Evolutionary conservation across 2,113 vertebrate species (phyloP).

Genomic region (Nestor notabilis): DNA sequence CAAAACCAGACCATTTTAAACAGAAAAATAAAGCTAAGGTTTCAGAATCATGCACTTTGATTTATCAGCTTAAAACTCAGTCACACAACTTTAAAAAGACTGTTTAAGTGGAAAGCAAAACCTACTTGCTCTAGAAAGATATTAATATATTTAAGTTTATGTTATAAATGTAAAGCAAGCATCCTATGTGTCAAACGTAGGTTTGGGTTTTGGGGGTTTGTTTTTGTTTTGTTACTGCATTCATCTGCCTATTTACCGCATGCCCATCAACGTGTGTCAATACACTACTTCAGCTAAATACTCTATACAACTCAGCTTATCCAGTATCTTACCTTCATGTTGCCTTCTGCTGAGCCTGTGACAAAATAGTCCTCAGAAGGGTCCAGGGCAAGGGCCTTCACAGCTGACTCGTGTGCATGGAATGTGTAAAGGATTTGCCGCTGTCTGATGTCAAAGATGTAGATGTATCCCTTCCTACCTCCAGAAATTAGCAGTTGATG

Average conservation of each 20-base stretch:
- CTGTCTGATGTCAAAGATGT: constrained; percentile 95
- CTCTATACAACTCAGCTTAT: not conserved
- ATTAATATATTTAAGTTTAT: not conserved
- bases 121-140: not conserved
- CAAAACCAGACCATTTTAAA: not conserved
- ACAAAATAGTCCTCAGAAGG: constrained; percentile 92
- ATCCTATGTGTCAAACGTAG: not conserved
- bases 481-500: constrained; percentile 94
- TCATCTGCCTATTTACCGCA: not conserved
- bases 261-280: not conserved
- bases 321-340: constrained; percentile 88
- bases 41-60: not conserved
- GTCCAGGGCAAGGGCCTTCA: constrained; percentile 93
- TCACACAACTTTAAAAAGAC: not conserved
- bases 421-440: constrained; percentile 91
- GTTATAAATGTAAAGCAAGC: not conserved
- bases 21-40: not conserved
- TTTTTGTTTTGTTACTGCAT: not conserved
- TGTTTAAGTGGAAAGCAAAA: not conserved
- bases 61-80: not conserved
- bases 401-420: constrained; percentile 94
- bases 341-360: constrained; percentile 95
- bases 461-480: constrained; percentile 91
- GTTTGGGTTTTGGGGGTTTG: not conserved
- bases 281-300: not conserved